phyloP scores from a whole-genome alignment of 2,888 invertebrate species.

The Pseudococcus longispinus region DNA sequence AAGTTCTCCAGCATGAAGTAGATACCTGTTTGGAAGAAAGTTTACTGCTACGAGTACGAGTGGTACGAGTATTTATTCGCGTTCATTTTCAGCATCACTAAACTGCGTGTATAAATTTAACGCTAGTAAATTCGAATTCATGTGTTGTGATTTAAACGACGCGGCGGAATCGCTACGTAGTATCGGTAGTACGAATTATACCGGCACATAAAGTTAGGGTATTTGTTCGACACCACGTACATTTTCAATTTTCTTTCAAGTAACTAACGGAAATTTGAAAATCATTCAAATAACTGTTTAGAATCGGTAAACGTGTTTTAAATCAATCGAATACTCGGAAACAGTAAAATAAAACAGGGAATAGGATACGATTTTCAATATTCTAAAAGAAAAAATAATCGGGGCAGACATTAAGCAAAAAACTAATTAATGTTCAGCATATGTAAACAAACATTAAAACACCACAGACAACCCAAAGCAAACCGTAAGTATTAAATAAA shows the following conservation, averaged over 20 bases:
- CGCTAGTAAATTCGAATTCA: background rate
- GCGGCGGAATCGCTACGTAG: background rate
- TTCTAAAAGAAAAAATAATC: conserved; percentile 41
- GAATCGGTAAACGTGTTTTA: conserved; percentile 5
- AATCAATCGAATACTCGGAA: conserved; percentile 30
- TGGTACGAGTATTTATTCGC: background rate
- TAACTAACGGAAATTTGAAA: conserved; percentile 7
- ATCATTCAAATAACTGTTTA: conserved; percentile 29
- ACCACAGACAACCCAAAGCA: conserved; percentile 52
- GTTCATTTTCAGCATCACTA: conserved; percentile 16
- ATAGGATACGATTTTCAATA: conserved; percentile 36
- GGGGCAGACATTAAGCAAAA: conserved; percentile 41
- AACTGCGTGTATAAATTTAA: background rate
- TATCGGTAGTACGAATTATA: background rate
- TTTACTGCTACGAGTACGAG: background rate
- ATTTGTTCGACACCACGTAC: background rate
- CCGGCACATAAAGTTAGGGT: background rate
- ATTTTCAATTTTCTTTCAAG: conserved; percentile 35
- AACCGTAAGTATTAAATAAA: conserved; percentile 54
- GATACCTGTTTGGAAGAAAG: background rate
- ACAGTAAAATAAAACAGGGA: background rate
- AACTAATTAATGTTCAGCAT: conserved; percentile 47
- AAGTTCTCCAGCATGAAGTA: background rate
- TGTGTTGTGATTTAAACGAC: background rate
- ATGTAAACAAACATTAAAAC: conserved; percentile 55